Evolutionary conservation across 2,113 vertebrate genomes (phyloP), one percentile per base, ranked within the genome.

Genomic region (Lophius piscatorius): DNA sequence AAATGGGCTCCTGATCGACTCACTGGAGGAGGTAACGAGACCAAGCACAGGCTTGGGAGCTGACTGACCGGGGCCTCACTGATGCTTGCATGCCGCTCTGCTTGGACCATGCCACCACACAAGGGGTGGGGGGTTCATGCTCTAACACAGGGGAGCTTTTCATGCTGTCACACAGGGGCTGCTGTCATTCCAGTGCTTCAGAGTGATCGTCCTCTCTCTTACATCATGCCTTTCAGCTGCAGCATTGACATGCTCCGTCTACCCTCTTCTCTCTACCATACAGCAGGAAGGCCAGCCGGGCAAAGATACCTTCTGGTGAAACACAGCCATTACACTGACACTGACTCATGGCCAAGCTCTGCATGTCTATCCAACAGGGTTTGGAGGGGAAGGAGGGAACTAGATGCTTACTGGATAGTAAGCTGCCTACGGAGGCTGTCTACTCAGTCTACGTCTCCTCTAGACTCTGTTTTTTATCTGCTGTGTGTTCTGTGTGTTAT

Each of bases 1-100:
- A 82, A 98, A 97, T 16, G 96, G 97, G 84, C 88, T 98, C 85
- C 92, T 96, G 85, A 93, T 87, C 76, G 89, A 97, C 85, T 89
- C 91, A 28, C 88, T 97, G 74, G 93, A 94, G 90, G 93, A 98
- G 96, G 97, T 99, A 89, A 65, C 76, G 67, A 72, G 78, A 78
- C 79, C 73, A 75, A 67, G 80, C 68, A 26, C 72, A 74, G 70
- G 81, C 77, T 78, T 46, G 70, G 70, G 83, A 71, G 71, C 46
- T 48, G 70, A 65, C 73, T 84, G 85, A 75, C 80, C 63, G 79
- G 87, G 81, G 81, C 64, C 54, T 74, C 81, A 67, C 78, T 84
- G 82, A 79, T 44, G 75, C 78, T 70, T 88, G 86, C 87, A 87
- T 88, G 88, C 70, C 39, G 72, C 82, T 83, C 79, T 80, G 83